These are phyloP conservation scores for Brachypterus glaber DNA, from an alignment of 2,888 invertebrate species.

Conservation along the genomic window DNA sequence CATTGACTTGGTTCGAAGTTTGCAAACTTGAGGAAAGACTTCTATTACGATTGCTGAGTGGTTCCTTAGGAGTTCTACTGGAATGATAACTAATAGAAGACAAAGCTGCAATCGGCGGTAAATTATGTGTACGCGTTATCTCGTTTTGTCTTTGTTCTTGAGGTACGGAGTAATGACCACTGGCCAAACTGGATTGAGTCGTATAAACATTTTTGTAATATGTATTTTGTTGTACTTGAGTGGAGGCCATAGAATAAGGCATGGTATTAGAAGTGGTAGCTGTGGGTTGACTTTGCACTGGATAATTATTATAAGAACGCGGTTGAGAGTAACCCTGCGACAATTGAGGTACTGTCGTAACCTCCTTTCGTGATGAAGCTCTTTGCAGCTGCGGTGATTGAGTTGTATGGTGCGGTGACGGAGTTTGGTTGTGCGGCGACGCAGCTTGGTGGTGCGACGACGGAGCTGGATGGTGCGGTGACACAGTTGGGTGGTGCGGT, in stretches of 20 bases:
- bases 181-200: too few species aligned
- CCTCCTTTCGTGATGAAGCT: conserved; percentile 22
- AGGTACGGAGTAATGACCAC: background rate
- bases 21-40: conserved; percentile 11
- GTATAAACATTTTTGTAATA: conserved; percentile 18
- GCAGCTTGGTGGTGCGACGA: conserved; percentile 18
- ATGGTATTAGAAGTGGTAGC: too few species aligned
- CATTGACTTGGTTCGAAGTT: conserved; percentile 5
- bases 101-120: conserved; percentile 46
- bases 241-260: background rate
- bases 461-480: conserved; percentile 18
- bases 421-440: too few species aligned
- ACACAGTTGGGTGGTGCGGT: too few species aligned
- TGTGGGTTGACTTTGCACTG: background rate
- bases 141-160: background rate
- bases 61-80: conserved; percentile 35
- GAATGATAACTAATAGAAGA: conserved; percentile 42
- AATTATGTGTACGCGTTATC: conserved; percentile 41
- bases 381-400: conserved; percentile 21
- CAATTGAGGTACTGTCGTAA: conserved; percentile 22
- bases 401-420: conserved; percentile 19
- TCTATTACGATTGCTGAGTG: conserved; percentile 21
- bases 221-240: conserved; percentile 6
- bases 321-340: conserved; percentile 15
- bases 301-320: background rate